phyloP scores from a whole-genome alignment of 2,797 vertebrate genomes.

The Rhincodon typus region DNA sequence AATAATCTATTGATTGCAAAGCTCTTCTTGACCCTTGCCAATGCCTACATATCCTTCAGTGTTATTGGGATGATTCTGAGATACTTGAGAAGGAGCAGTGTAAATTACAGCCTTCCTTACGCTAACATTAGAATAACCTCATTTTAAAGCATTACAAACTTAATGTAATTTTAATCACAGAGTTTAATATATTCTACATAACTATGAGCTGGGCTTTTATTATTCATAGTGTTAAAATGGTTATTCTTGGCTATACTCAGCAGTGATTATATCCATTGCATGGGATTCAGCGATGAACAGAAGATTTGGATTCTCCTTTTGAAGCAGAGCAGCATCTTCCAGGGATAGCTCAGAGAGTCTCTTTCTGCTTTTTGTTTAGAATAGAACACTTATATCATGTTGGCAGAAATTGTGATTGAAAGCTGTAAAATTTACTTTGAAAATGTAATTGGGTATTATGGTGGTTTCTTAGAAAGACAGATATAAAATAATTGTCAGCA shows the following conservation, averaged over 20 bases:
- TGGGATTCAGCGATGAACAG: not conserved
- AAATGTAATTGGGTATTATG: no score
- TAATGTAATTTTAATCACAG: constrained; percentile 1
- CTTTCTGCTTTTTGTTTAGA: not conserved
- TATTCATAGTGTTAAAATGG: not conserved
- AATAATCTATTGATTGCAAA: not conserved
- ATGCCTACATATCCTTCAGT: not conserved
- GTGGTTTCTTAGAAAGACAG: no score
- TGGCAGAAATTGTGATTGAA: not conserved
- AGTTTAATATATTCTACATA: not conserved
- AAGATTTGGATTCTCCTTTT: not conserved
- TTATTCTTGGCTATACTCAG: not conserved
- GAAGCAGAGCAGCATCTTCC: not conserved
- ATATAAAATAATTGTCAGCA: not conserved
- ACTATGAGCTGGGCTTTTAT: not conserved
- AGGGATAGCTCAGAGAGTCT: not conserved
- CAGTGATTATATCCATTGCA: not conserved
- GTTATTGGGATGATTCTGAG: not conserved
- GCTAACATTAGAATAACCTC: not conserved
- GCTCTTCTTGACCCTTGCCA: not conserved
- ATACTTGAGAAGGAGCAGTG: not conserved
- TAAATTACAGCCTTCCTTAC: not conserved
- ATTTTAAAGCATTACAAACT: not conserved
- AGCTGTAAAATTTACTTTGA: not conserved
- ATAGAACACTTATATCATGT: not conserved